These are phyloP conservation scores for Sebastolobus alascanus DNA, from an alignment of 2,797 vertebrate species.

Conservation along the genomic window DNA sequence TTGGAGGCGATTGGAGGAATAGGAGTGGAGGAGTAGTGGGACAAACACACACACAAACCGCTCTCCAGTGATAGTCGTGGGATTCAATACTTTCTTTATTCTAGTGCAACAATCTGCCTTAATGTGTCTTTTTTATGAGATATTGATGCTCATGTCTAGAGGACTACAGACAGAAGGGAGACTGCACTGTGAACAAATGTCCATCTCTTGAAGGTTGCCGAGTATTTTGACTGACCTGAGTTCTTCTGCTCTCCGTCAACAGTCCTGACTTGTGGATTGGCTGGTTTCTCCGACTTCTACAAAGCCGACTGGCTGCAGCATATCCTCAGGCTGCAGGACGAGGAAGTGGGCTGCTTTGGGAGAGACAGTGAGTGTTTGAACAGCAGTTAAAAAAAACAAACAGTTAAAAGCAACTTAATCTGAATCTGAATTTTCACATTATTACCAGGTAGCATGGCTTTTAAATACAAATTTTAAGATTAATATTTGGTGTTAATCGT, in stretches of 20 bases:
- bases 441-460: neutral
- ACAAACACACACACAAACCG: too few species aligned
- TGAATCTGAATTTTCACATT: neutral
- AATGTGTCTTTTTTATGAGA: too few species aligned
- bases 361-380: conserved; percentile 82
- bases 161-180: too few species aligned
- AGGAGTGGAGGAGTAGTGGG: too few species aligned
- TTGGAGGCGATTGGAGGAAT: too few species aligned
- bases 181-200: too few species aligned
- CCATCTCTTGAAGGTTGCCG: too few species aligned
- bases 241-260: neutral
- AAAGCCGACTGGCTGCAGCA: conserved; percentile 88
- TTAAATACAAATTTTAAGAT: neutral
- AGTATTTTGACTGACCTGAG: neutral
- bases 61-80: too few species aligned
- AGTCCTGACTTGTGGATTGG: conserved; percentile 91
- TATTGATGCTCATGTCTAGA: too few species aligned
- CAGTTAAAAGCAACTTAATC: neutral
- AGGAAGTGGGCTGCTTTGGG: conserved; percentile 87
- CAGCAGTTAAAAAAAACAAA: neutral
- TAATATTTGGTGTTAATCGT: neutral
- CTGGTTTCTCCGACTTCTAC: conserved; percentile 91
- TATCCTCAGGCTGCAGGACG: conserved; percentile 88
- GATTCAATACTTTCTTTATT: too few species aligned
- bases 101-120: too few species aligned